Evolutionary conservation across 2,113 vertebrate species (phyloP).

Genomic region (mouse (Mus musculus)): GRCm39 chr13:70287501-70288000

Average conservation of each 20-base stretch:
- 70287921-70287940: neutral
- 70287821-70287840: neutral
- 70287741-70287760: neutral
- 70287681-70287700: neutral
- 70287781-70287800: neutral
- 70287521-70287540: neutral
- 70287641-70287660: fast-evolving
- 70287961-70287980: neutral
- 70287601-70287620: neutral
- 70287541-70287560: neutral
- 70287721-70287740: neutral
- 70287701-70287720: neutral
- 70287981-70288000: neutral
- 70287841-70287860: neutral
- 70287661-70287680: too few species aligned
- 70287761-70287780: neutral
- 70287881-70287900: neutral
- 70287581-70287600: neutral
- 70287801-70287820: neutral
- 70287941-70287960: neutral
- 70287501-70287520: neutral
- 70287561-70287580: neutral
- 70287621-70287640: neutral
- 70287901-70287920: neutral
- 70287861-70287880: neutral